These are phyloP conservation scores for Dichetophora obliterata DNA, from an alignment of 2,888 invertebrate genomes.

Conservation along the genomic window DNA sequence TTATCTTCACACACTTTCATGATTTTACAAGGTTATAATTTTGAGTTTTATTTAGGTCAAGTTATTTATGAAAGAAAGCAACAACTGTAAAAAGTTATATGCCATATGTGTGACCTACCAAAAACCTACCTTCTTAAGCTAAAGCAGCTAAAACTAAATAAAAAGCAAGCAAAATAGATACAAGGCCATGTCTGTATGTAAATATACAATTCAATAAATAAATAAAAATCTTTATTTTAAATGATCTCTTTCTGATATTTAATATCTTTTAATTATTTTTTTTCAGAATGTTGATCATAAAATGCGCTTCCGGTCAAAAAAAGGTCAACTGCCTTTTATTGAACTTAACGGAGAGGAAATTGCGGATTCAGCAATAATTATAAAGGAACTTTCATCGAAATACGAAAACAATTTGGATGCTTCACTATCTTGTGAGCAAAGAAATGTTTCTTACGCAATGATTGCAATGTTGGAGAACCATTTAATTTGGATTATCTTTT, in stretches of 20 bases:
- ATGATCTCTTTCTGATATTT: neutral
- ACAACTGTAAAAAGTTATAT: too few relatives aligned
- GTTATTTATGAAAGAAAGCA: too few relatives aligned
- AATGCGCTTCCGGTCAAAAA: slow-evolving; percentile 93
- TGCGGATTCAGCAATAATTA: slow-evolving; percentile 91
- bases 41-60: too few relatives aligned
- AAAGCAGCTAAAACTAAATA: too few relatives aligned
- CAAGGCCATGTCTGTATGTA: too few relatives aligned
- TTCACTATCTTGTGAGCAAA: slow-evolving; percentile 85
- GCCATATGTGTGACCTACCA: too few relatives aligned
- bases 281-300: slow-evolving; percentile 95
- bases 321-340: slow-evolving; percentile 94
- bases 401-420: slow-evolving; percentile 88
- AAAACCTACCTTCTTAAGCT: too few relatives aligned
- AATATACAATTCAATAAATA: too few relatives aligned
- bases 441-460: slow-evolving; percentile 90
- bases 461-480: slow-evolving; percentile 96
- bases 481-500: slow-evolving; percentile 89
- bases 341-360: slow-evolving; percentile 96
- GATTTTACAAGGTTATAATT: too few relatives aligned
- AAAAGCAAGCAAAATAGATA: too few relatives aligned
- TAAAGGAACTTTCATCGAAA: slow-evolving; percentile 86
- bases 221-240: too few relatives aligned
- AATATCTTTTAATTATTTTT: slow-evolving; percentile 33
- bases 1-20: too few relatives aligned